phyloP scores from a whole-genome alignment of 2,113 vertebrate species.

The Tetrax tetrax region DNA sequence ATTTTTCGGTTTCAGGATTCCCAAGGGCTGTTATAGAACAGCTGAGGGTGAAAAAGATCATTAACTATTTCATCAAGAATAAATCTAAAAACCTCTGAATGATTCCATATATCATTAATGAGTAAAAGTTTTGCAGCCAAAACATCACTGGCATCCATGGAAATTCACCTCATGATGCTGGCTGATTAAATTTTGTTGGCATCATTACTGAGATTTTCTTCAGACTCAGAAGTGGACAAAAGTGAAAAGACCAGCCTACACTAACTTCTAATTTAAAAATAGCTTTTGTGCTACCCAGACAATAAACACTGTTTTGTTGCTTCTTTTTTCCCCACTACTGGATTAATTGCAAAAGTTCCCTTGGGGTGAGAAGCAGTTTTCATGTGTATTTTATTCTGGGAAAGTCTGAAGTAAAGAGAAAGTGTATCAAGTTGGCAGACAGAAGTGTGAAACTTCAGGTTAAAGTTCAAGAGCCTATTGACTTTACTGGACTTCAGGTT shows the following conservation, averaged over 20 bases:
- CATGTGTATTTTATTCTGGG: not conserved
- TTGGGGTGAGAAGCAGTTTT: fast-evolving
- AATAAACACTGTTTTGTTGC: not conserved
- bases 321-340: not conserved
- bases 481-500: not conserved
- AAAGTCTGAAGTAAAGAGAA: not conserved
- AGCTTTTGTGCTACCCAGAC: not conserved
- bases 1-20: not conserved
- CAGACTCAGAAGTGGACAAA: not conserved
- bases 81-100: not conserved
- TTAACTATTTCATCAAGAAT: not conserved
- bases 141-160: not conserved
- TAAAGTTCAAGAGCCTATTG: not conserved
- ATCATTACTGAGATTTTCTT: not conserved
- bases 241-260: not conserved
- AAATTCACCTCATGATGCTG: not conserved
- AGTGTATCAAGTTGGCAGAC: not conserved
- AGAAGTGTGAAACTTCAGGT: not conserved
- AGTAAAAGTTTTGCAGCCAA: not conserved
- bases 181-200: not conserved
- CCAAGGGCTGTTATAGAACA: not conserved
- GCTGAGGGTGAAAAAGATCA: not conserved
- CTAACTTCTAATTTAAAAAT: not conserved
- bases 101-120: not conserved
- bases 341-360: not conserved